These are phyloP conservation scores for Origma solitaria DNA, from an alignment of 2,113 vertebrate genomes.

Conservation along the genomic window DNA sequence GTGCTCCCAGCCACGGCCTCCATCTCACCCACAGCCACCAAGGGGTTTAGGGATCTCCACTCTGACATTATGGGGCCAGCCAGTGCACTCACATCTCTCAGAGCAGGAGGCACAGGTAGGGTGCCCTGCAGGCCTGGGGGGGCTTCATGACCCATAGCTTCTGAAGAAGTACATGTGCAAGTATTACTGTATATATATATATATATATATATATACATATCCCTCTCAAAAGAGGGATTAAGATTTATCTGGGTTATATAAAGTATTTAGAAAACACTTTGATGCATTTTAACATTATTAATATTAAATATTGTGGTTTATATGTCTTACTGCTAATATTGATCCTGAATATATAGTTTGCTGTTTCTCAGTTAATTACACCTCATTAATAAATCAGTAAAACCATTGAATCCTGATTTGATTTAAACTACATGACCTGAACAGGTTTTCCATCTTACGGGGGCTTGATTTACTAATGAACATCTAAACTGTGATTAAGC, in stretches of 20 bases:
- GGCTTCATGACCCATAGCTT: not conserved
- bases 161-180: not conserved
- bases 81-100: fast-evolving
- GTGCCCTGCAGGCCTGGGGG: fast-evolving
- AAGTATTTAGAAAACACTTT: not conserved
- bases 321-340: not conserved
- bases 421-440: not conserved
- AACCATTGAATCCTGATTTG: not conserved
- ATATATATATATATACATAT: too few relatives aligned
- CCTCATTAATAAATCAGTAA: not conserved
- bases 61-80: not conserved
- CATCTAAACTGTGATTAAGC: not conserved
- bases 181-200: not conserved
- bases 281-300: not conserved
- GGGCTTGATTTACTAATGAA: not conserved
- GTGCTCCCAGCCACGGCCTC: not conserved
- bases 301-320: not conserved
- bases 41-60: fast-evolving
- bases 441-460: not conserved
- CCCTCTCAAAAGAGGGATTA: not conserved
- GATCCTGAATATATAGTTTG: not conserved
- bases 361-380: not conserved
- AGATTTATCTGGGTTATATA: not conserved
- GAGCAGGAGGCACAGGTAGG: fast-evolving
- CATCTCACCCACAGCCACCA: not conserved